Base-by-base conservation (phyloP, 2,888 invertebrate species). In the Drosophila bunnanda region DNA sequence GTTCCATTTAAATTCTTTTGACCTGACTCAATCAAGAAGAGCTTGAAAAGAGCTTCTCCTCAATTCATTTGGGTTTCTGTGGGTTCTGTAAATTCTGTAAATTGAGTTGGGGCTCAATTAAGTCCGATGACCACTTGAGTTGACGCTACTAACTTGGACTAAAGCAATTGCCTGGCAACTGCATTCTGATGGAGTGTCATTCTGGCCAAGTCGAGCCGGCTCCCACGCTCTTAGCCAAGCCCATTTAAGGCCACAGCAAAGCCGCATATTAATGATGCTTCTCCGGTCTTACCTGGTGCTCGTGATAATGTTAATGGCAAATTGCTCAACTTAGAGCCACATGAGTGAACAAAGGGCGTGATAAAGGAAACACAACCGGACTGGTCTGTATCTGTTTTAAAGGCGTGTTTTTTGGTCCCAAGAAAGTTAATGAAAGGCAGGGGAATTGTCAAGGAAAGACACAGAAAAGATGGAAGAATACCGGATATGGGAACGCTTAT, bases 1-100 rank as follows among this genome's bases (percentile, higher is more conserved):
- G 44, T 61, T 50, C 52, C 62, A 69, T 58, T 76, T 67, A 85
- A 88, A 83, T 86, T 82, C 64, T 72, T 72, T 72, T 72, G 83
- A 79, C 88, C 88, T 85, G 88, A 85, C 88, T 85, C 88, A 85
- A 85, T 85, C 88, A 85, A 88, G 85, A 75, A 81, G 41, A 50
- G 73, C 72, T 72, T 72, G 48, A 34, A 39, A 52, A 9, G 32
- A 58, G 69, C 58, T 58, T 28, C 38, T 28, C 38, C 25, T 25
- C 13, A 50, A 17, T 25, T 25, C 56, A 50, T 20, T 54, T 39
- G 22, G 20, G 30, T 38, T 38, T 53, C 30, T 52, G 65, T 32
- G 46, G 34, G 53, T 54, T 34, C 46, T 53, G 55, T 25, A 56
- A 55, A 52, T 53, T 48, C 48, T 20, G 39, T 44, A 61, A 70